Percentiles rank a stretch among this genome's conserved stretches.
Conservation (phyloP, 2,797 vertebrate genomes). For the Pogoniulus pusillus region DNA sequence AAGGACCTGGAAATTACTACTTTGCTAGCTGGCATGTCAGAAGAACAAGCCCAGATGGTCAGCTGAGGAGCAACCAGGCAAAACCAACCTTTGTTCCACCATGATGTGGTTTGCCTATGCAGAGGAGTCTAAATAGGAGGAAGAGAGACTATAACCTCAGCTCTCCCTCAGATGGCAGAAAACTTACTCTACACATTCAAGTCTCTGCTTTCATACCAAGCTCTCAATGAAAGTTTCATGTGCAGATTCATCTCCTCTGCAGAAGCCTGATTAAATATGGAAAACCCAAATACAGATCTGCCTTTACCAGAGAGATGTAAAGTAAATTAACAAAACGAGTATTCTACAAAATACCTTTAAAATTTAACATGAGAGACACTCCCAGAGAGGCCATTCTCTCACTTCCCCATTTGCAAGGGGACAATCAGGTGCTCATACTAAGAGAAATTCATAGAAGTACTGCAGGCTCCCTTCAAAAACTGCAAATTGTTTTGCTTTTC, state of each 20-base stretch:
- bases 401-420: neutral
- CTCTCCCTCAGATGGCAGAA: neutral
- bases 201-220: neutral
- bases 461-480: neutral
- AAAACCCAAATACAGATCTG: neutral
- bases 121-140: neutral
- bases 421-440: neutral
- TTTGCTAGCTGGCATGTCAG: neutral
- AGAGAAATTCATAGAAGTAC: neutral
- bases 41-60: neutral
- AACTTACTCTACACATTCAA: neutral
- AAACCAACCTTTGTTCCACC: neutral
- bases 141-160: neutral
- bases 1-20: constrained; percentile 20
- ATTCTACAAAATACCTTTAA: neutral
- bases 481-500: neutral
- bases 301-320: neutral
- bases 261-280: neutral
- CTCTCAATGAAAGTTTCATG: neutral
- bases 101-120: neutral
- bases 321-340: neutral
- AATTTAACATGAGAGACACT: neutral
- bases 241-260: neutral
- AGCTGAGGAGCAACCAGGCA: neutral
- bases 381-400: neutral